Evolutionary conservation across 2,113 vertebrate species (phyloP).

Genomic region (Actenoides hombroni): DNA sequence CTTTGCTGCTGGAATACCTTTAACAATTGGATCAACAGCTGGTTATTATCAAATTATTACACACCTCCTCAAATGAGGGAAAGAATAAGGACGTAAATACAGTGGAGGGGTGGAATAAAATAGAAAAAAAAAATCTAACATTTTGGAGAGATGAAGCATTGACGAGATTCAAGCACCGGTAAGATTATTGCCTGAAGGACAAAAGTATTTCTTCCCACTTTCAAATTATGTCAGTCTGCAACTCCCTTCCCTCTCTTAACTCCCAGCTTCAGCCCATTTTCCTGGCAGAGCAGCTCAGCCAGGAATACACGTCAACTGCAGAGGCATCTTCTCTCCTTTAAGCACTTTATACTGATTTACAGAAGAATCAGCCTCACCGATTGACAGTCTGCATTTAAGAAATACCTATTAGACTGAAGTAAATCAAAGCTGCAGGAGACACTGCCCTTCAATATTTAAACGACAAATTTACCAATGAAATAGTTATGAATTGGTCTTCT

Average conservation of each 20-base stretch:
- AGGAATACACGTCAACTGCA: not conserved
- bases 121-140: not conserved
- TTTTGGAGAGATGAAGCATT: not conserved
- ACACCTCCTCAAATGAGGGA: not conserved
- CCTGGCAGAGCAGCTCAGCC: not conserved
- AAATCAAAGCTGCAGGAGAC: not conserved
- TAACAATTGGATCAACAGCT: not conserved
- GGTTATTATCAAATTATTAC: not conserved
- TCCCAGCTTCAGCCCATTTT: not conserved
- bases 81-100: not conserved
- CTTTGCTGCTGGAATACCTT: not conserved
- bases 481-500: not conserved
- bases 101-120: not conserved
- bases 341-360: not conserved
- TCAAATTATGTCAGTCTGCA: not conserved
- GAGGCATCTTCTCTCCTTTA: not conserved
- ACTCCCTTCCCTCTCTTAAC: not conserved
- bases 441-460: not conserved
- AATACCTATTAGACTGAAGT: not conserved
- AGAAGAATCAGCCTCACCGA: not conserved
- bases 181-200: not conserved
- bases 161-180: not conserved
- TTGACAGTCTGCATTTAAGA: not conserved
- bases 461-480: not conserved
- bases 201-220: slow-evolving; percentile 31